These are phyloP conservation scores for Pollenia griseotomentosa DNA, from an alignment of 2,888 invertebrate genomes.

Conservation along the genomic window DNA sequence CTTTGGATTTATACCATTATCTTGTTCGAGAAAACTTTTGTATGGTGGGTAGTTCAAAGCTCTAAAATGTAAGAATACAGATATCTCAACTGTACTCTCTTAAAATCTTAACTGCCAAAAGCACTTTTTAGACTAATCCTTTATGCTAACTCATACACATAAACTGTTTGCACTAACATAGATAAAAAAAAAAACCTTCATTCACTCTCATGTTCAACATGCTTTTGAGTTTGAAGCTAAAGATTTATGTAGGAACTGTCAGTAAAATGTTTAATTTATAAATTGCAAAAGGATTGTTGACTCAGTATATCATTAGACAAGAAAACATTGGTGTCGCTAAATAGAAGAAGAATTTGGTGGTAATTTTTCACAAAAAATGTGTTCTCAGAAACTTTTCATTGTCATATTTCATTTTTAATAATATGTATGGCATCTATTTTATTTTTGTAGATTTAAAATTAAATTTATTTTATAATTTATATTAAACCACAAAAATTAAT, in stretches of 20 bases:
- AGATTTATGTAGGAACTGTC: slow-evolving; percentile 64
- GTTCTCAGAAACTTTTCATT: neutral
- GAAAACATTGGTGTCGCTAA: slow-evolving; percentile 17
- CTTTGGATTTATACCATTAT: too few species aligned
- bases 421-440: neutral
- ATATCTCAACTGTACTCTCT: too few species aligned
- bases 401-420: neutral
- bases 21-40: too few species aligned
- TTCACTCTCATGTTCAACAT: slow-evolving; percentile 17
- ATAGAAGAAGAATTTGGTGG: neutral
- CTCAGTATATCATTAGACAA: slow-evolving; percentile 26
- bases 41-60: too few species aligned
- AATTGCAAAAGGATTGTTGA: slow-evolving; percentile 43
- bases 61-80: too few species aligned
- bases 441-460: neutral
- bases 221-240: slow-evolving; percentile 37
- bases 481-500: too few species aligned
- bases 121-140: neutral
- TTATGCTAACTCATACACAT: neutral
- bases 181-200: neutral
- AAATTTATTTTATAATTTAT: too few species aligned
- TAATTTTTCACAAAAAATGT: neutral
- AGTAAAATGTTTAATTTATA: slow-evolving; percentile 61
- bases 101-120: too few species aligned
- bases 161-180: neutral